A percentile compares a stretch with the other conserved stretches of the same genome.
phyloP scores from a whole-genome alignment of 1,140 invertebrate species.

The Rhynchophorus ferrugineus region DNA sequence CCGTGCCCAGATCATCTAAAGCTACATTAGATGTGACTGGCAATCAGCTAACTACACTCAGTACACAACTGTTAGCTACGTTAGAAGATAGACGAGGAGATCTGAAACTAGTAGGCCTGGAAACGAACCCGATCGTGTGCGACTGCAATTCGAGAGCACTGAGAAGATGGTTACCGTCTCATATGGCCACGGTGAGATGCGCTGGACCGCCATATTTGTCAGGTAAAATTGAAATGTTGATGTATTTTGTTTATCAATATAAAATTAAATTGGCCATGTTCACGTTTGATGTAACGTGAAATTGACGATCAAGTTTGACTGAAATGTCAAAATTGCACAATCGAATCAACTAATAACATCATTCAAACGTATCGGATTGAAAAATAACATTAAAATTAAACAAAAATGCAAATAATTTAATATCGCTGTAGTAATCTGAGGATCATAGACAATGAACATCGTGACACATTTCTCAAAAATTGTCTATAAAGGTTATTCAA shows the following conservation, averaged over 20 bases:
- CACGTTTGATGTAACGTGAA: too few relatives aligned
- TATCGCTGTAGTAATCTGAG: too few relatives aligned
- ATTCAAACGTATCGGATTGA: too few relatives aligned
- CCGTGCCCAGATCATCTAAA: constrained; percentile 78
- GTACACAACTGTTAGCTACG: constrained; percentile 66
- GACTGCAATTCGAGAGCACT: constrained; percentile 76
- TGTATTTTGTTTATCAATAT: too few relatives aligned
- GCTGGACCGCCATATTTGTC: constrained; percentile 58
- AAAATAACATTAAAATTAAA: too few relatives aligned
- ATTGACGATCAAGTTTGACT: background rate
- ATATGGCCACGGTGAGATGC: constrained; percentile 56
- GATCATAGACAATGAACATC: too few relatives aligned
- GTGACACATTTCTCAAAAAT: too few relatives aligned
- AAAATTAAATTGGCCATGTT: too few relatives aligned
- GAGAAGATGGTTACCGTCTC: constrained; percentile 64
- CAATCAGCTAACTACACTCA: constrained; percentile 65
- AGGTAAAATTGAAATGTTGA: constrained; percentile 37
- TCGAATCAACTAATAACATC: too few relatives aligned
- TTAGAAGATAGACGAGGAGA: constrained; percentile 72
- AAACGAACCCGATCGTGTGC: constrained; percentile 72
- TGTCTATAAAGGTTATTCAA: too few relatives aligned
- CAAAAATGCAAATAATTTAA: too few relatives aligned
- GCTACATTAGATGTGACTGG: constrained; percentile 71
- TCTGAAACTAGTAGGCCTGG: constrained; percentile 62
- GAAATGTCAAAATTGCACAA: background rate